Conservation (phyloP, 2,113 vertebrate genomes). For the Dinomys branickii region DNA sequence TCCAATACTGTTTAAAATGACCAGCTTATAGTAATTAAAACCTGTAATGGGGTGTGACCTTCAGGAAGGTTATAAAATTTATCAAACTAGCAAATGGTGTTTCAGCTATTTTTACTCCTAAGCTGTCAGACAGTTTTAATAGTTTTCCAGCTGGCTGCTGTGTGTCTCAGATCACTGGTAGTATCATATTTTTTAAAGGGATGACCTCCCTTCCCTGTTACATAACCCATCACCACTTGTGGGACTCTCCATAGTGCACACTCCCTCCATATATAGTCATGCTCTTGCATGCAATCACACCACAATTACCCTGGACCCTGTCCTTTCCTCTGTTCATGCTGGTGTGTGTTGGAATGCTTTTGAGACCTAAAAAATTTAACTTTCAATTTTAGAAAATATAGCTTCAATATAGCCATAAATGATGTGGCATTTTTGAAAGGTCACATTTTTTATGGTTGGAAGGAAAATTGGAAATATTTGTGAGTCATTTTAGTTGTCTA, state of each 20-base stretch:
- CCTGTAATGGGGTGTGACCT: not conserved
- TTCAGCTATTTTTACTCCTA: constrained; percentile 22
- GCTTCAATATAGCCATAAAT: constrained; percentile 65
- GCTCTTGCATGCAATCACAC: not conserved
- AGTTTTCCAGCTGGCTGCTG: constrained; percentile 26
- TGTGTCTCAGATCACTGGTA: not conserved
- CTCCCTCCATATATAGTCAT: constrained; percentile 10
- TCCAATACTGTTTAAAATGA: not conserved
- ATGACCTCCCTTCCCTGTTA: constrained; percentile 2
- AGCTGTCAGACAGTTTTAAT: not conserved
- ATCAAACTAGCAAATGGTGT: constrained; percentile 46
- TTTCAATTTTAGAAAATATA: constrained; percentile 68
- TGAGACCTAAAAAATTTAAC: constrained; percentile 54
- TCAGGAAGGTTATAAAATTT: constrained; percentile 26
- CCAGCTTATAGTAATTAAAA: constrained; percentile 33
- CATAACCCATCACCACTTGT: not conserved
- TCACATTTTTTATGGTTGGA: constrained; percentile 78
- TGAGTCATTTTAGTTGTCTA: constrained; percentile 74
- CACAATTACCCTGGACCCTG: not conserved
- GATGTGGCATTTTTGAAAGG: constrained; percentile 77
- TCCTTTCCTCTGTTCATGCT: not conserved
- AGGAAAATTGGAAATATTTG: constrained; percentile 76
- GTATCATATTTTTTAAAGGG: not conserved
- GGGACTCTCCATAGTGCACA: not conserved
- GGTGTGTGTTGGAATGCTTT: constrained; percentile 16